Evolutionary conservation across 1,140 invertebrate species (phyloP).

Genomic region (Dendroctonus valens): DNA sequence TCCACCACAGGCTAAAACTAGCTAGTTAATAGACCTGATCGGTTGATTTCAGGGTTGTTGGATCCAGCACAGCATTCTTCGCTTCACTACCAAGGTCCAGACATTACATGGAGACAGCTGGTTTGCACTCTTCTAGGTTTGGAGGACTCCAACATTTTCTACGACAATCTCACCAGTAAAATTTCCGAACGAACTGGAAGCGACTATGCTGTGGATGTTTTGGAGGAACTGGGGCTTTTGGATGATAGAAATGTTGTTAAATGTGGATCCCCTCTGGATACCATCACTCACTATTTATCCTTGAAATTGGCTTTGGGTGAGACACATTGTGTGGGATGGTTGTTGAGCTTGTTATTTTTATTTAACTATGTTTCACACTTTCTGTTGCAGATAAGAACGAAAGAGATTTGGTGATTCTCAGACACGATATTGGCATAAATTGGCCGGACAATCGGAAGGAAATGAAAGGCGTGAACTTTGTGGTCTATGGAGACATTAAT

Average conservation of each 20-base stretch:
- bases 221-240: constrained; percentile 88
- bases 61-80: constrained; percentile 80
- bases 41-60: constrained; percentile 67
- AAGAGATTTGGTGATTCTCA: constrained; percentile 89
- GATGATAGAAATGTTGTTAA: constrained; percentile 81
- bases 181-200: constrained; percentile 73
- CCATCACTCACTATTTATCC: constrained; percentile 85
- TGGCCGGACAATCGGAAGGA: constrained; percentile 89
- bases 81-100: constrained; percentile 91
- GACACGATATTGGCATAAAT: constrained; percentile 89
- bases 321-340: not conserved
- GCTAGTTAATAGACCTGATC: not conserved
- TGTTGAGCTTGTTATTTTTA: not conserved
- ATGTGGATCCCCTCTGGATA: constrained; percentile 84
- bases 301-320: constrained; percentile 79
- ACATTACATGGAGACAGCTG: constrained; percentile 93
- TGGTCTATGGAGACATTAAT: constrained; percentile 83
- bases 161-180: constrained; percentile 86
- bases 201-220: constrained; percentile 63
- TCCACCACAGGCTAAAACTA: not conserved
- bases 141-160: constrained; percentile 84
- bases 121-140: constrained; percentile 85
- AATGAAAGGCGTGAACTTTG: constrained; percentile 85
- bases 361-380: not conserved
- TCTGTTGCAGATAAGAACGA: constrained; percentile 68